Evolutionary conservation across 1,140 invertebrate genomes (phyloP).

Genomic region (Pachyrhynchus sulphureomaculatus): DNA sequence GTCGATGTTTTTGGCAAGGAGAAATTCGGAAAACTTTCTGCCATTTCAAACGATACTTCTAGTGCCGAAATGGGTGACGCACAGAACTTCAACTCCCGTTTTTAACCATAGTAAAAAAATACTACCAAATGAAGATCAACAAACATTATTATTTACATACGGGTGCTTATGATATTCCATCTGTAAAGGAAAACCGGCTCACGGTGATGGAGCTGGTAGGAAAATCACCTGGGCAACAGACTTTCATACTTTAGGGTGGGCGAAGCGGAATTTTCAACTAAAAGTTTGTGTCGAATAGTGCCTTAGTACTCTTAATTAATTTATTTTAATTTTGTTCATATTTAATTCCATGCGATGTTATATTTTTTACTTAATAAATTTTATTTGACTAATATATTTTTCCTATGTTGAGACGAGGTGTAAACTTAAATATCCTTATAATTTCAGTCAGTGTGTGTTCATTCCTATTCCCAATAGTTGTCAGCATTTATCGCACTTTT

Average conservation of each 20-base stretch:
- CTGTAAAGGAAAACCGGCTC: conserved; percentile 49
- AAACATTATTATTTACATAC: conserved; percentile 51
- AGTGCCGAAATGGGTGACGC: conserved; percentile 46
- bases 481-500: too few species aligned
- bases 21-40: conserved; percentile 37
- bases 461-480: too few species aligned
- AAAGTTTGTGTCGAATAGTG: conserved; percentile 12
- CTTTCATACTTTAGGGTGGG: conserved; percentile 13
- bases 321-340: not conserved
- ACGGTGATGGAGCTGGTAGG: not conserved
- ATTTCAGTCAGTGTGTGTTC: too few species aligned
- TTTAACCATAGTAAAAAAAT: conserved; percentile 40
- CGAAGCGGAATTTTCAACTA: conserved; percentile 1
- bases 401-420: too few species aligned
- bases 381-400: too few species aligned
- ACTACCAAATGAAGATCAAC: conserved; percentile 51
- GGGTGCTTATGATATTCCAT: conserved; percentile 56
- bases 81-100: conserved; percentile 55
- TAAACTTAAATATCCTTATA: too few species aligned
- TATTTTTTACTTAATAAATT: too few species aligned
- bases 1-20: conserved; percentile 34
- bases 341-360: not conserved
- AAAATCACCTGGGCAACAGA: not conserved
- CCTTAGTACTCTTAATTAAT: not conserved
- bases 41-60: conserved; percentile 29